These are phyloP conservation scores for Dicrostonyx torquatus DNA, from an alignment of 2,797 vertebrate genomes.

Conservation along the genomic window DNA sequence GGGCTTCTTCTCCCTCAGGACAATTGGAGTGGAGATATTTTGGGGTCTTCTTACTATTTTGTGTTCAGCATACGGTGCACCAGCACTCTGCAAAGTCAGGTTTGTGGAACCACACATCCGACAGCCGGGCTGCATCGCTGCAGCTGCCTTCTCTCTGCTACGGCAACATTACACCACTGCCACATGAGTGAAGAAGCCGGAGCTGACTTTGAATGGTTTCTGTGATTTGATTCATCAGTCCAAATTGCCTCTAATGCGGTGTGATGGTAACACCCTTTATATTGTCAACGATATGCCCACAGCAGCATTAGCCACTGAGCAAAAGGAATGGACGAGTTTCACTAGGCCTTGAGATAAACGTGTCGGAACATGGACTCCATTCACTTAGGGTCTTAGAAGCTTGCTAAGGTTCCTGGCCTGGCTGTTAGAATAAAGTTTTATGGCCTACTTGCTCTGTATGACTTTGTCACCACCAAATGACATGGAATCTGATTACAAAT, in stretches of 20 bases:
- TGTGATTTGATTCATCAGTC: slow-evolving; percentile 72
- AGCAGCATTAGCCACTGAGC: slow-evolving; percentile 71
- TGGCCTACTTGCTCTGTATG: slow-evolving; percentile 60
- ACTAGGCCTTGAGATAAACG: slow-evolving; percentile 69
- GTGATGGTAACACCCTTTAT: slow-evolving; percentile 69
- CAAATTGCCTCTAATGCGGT: slow-evolving; percentile 72
- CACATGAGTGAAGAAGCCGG: neutral
- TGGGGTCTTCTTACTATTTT: neutral
- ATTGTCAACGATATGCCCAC: slow-evolving; percentile 64
- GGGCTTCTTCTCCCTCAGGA: neutral
- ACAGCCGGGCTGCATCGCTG: neutral
- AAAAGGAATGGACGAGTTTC: slow-evolving; percentile 79
- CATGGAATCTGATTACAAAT: slow-evolving; percentile 54
- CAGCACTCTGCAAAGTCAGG: neutral
- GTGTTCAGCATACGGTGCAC: neutral
- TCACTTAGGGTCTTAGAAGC: slow-evolving; percentile 53
- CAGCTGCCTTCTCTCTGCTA: neutral
- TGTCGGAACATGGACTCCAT: slow-evolving; percentile 69
- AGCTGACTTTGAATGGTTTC: slow-evolving; percentile 55
- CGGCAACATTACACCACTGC: neutral
- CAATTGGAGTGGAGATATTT: neutral
- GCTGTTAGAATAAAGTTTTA: slow-evolving; percentile 65
- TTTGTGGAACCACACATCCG: neutral
- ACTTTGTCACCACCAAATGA: slow-evolving; percentile 58
- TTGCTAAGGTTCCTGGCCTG: slow-evolving; percentile 52